Conservation (phyloP, 2,113 vertebrate genomes). For the Dendrocopos noguchii region DNA sequence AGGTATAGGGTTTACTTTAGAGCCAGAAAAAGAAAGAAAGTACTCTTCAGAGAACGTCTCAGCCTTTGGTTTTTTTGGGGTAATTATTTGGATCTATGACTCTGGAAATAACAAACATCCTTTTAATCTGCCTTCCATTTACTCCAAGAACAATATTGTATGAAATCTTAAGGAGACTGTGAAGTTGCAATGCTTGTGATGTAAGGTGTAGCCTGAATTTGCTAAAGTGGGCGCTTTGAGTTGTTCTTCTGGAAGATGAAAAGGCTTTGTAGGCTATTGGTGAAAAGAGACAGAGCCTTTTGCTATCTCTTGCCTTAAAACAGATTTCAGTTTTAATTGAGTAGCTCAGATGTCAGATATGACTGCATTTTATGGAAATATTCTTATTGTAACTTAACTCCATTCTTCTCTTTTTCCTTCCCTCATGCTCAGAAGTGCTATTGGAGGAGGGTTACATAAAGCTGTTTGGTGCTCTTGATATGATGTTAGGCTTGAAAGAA, state of each 20-base stretch:
- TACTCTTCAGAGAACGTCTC: background rate
- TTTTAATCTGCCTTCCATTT: background rate
- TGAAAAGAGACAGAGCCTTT: conserved; percentile 51
- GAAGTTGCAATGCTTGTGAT: background rate
- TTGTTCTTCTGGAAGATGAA: conserved; percentile 49
- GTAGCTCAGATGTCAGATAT: conserved; percentile 55
- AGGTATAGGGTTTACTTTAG: background rate
- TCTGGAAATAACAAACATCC: conserved; percentile 23
- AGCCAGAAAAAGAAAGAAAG: background rate
- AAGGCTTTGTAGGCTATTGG: conserved; percentile 42
- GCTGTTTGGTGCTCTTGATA: conserved; percentile 60
- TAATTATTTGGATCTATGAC: conserved; percentile 6
- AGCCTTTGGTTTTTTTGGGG: background rate
- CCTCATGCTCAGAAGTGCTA: conserved; percentile 37
- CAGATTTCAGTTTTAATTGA: conserved; percentile 62
- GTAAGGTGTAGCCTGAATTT: conserved; percentile 11
- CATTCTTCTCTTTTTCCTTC: conserved; percentile 5
- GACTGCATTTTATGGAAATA: conserved; percentile 51
- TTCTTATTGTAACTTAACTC: conserved; percentile 8
- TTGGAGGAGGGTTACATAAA: conserved; percentile 65
- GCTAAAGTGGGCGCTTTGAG: conserved; percentile 25
- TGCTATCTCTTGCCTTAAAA: conserved; percentile 59
- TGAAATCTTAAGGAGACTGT: background rate
- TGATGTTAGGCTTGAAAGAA: conserved; percentile 54
- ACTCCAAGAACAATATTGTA: background rate